Conservation (phyloP, 1,140 invertebrate genomes). For the Limonius californicus region DNA sequence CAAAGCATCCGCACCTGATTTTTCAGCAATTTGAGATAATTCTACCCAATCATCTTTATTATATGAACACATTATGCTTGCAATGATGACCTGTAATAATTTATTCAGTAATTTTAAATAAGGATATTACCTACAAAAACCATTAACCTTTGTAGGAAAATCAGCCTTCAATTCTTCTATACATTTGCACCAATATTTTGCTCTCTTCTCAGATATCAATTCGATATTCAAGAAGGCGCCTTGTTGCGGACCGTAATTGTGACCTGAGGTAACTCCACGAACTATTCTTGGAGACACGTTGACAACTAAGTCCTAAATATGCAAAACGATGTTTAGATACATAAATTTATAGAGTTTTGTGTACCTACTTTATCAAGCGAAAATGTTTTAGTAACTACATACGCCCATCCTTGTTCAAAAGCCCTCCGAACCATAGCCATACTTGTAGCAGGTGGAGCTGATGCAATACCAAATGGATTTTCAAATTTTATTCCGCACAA, state of each 20-base stretch:
- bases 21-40: slow-evolving; percentile 74
- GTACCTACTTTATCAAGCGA: slow-evolving; percentile 78
- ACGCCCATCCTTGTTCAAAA: slow-evolving; percentile 96
- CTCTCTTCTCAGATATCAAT: slow-evolving; percentile 95
- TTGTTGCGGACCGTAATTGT: slow-evolving; percentile 91
- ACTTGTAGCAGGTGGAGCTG: slow-evolving; percentile 92
- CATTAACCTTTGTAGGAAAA: slow-evolving; percentile 60
- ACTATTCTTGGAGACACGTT: slow-evolving; percentile 97
- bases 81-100: slow-evolving; percentile 77
- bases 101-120: not conserved
- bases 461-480: slow-evolving; percentile 96
- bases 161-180: slow-evolving; percentile 88
- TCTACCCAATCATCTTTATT: slow-evolving; percentile 85
- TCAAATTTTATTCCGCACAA: slow-evolving; percentile 91
- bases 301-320: slow-evolving; percentile 79
- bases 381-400: slow-evolving; percentile 96
- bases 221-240: slow-evolving; percentile 96
- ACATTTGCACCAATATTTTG: slow-evolving; percentile 88
- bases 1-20: slow-evolving; percentile 87
- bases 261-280: slow-evolving; percentile 86
- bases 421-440: slow-evolving; percentile 92
- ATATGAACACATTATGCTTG: slow-evolving; percentile 95
- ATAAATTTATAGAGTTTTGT: not conserved
- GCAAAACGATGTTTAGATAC: not conserved
- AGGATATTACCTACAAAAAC: no score